A percentile compares a stretch with the other conserved stretches of the same genome.
Evolutionary conservation across 2,797 vertebrate species (phyloP).

Genomic region (Rhadinocentrus ornatus): DNA sequence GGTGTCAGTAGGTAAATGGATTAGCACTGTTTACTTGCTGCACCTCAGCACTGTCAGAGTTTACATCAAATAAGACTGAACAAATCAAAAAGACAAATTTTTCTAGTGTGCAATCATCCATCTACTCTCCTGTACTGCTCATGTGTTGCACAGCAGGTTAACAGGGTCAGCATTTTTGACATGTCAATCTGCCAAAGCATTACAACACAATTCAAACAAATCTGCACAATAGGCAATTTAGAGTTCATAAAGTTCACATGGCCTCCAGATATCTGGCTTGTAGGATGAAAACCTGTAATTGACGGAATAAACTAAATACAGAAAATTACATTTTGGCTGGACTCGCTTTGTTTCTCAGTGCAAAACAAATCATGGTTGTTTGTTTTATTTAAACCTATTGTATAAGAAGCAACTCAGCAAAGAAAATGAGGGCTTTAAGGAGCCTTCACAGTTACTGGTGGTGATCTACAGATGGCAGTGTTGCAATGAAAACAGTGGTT

Average conservation of each 20-base stretch:
- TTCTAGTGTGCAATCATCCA: neutral
- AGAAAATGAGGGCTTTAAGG: conserved; percentile 15
- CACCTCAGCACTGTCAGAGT: fast-evolving
- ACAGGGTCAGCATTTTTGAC: conserved; percentile 6
- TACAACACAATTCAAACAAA: conserved; percentile 42
- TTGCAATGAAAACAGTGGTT: conserved; percentile 46
- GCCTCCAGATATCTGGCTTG: conserved; percentile 42
- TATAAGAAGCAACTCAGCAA: conserved; percentile 36
- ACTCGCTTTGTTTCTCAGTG: conserved; percentile 36
- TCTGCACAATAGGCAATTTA: conserved; percentile 42
- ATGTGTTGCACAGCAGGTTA: conserved; percentile 11
- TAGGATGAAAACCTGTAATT: conserved; percentile 59
- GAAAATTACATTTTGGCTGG: conserved; percentile 59
- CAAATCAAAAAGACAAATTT: neutral
- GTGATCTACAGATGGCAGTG: conserved; percentile 70
- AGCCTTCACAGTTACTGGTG: conserved; percentile 5
- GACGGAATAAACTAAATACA: conserved; percentile 57
- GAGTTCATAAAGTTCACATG: conserved; percentile 53
- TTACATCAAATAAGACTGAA: neutral
- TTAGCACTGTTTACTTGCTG: neutral
- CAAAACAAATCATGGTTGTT: conserved; percentile 53
- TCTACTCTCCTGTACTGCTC: neutral
- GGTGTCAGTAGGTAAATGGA: neutral
- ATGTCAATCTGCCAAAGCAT: conserved; percentile 24
- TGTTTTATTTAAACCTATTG: conserved; percentile 55